Evolutionary conservation across 2,113 vertebrate species (phyloP).

Genomic region (Cairina moschata): DNA sequence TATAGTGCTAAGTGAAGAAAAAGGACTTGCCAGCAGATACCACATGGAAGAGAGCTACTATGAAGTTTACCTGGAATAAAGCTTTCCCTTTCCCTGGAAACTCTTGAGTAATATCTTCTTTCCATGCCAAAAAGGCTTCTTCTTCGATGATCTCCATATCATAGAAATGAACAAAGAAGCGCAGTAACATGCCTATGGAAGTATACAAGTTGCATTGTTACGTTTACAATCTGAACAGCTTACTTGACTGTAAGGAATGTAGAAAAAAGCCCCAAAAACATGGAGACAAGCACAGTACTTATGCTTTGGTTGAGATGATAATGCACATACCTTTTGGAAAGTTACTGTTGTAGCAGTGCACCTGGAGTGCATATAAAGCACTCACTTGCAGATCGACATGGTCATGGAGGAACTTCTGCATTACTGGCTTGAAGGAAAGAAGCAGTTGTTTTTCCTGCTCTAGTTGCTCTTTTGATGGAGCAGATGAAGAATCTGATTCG

Average conservation of each 20-base stretch:
- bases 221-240: background rate
- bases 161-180: constrained; percentile 98
- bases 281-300: background rate
- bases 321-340: constrained; percentile 92
- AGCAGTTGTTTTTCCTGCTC: constrained; percentile 97
- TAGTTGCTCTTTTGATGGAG: constrained; percentile 93
- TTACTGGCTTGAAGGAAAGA: constrained; percentile 97
- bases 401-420: constrained; percentile 99
- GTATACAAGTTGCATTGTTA: accelerated
- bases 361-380: constrained; percentile 96
- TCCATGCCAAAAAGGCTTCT: constrained; percentile 99
- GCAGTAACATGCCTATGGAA: constrained; percentile 92
- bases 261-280: background rate
- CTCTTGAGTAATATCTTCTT: constrained; percentile 99
- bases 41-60: background rate
- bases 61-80: constrained; percentile 92
- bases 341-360: constrained; percentile 93
- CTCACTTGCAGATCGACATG: constrained; percentile 97
- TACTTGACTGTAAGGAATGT: accelerated
- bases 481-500: constrained; percentile 87
- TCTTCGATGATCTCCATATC: constrained; percentile 99
- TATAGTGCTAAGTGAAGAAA: too few species aligned
- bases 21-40: background rate
- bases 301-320: accelerated
- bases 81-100: constrained; percentile 99